Conservation (phyloP, 2,113 vertebrate species). For the Planiliza haematocheilus region DNA sequence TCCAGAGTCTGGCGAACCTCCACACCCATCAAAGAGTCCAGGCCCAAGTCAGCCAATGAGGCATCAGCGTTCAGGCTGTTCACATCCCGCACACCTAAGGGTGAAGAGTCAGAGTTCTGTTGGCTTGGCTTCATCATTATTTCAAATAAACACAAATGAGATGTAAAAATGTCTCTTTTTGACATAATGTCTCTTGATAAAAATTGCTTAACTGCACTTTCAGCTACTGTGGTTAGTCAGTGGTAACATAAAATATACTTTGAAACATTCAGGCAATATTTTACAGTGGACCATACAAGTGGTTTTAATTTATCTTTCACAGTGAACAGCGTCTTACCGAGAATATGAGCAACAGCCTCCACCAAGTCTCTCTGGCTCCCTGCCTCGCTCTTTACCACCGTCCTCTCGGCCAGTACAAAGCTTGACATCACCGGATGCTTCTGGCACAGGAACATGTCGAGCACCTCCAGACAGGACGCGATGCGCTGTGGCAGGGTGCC, state of each 20-base stretch:
- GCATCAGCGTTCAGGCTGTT: slow-evolving; percentile 86
- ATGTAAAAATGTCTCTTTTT: too few relatives aligned
- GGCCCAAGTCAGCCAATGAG: slow-evolving; percentile 91
- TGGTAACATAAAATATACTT: too few relatives aligned
- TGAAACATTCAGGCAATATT: too few relatives aligned
- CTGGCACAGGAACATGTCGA: slow-evolving; percentile 92
- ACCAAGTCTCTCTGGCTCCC: slow-evolving; percentile 84
- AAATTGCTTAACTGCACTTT: too few relatives aligned
- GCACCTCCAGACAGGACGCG: slow-evolving; percentile 91
- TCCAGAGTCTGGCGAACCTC: slow-evolving; percentile 96
- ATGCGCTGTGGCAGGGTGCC: slow-evolving; percentile 94
- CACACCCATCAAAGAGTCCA: slow-evolving; percentile 97
- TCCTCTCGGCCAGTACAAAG: slow-evolving; percentile 93
- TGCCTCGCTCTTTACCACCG: slow-evolving; percentile 69
- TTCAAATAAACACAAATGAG: too few relatives aligned
- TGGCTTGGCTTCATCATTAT: too few relatives aligned
- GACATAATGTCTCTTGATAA: too few relatives aligned
- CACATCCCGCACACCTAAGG: slow-evolving; percentile 90
- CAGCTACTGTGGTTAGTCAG: too few relatives aligned
- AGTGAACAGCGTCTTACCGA: slow-evolving; percentile 82
- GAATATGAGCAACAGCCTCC: slow-evolving; percentile 91
- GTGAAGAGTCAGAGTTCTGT: not conserved
- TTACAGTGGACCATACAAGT: too few relatives aligned
- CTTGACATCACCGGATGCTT: slow-evolving; percentile 90
- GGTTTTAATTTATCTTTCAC: not conserved